These are phyloP conservation scores for Xestia rhomboidea DNA, from an alignment of 2,888 invertebrate genomes.

Conservation along the genomic window DNA sequence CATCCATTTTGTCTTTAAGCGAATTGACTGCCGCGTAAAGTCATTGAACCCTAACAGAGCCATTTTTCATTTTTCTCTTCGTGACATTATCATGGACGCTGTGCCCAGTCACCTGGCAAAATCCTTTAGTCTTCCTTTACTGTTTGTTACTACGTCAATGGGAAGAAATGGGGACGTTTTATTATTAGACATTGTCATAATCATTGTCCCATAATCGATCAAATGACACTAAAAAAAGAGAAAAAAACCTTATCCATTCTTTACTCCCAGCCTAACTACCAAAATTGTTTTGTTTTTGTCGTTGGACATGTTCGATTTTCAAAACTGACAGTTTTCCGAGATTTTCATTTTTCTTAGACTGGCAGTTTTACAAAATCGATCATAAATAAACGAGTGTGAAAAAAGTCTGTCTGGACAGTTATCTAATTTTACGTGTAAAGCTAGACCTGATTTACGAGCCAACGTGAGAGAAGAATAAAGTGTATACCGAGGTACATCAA, in stretches of 20 bases:
- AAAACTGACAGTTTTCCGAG: neutral
- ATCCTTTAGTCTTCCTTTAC: conserved; percentile 39
- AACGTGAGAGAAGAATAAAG: neutral
- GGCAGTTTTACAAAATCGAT: neutral
- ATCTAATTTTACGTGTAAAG: neutral
- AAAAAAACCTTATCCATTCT: neutral
- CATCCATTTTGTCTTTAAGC: conserved; percentile 44
- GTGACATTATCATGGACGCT: conserved; percentile 43
- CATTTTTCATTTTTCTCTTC: conserved; percentile 50
- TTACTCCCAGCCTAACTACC: neutral
- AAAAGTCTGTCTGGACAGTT: neutral
- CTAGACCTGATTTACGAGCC: neutral
- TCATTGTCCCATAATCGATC: neutral
- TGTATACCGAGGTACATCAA: neutral
- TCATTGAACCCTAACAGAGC: conserved; percentile 42
- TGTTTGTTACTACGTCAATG: conserved; percentile 6
- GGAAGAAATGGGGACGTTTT: conserved; percentile 22
- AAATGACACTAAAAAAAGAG: neutral
- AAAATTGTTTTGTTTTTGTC: neutral
- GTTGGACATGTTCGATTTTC: no score
- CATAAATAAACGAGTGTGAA: neutral
- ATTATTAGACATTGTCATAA: conserved; percentile 27
- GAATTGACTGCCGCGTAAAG: conserved; percentile 45
- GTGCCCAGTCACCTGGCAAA: conserved; percentile 46
- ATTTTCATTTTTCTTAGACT: neutral